Conservation (phyloP, 1,140 invertebrate species). For the Drosophila sulfurigaster region DNA sequence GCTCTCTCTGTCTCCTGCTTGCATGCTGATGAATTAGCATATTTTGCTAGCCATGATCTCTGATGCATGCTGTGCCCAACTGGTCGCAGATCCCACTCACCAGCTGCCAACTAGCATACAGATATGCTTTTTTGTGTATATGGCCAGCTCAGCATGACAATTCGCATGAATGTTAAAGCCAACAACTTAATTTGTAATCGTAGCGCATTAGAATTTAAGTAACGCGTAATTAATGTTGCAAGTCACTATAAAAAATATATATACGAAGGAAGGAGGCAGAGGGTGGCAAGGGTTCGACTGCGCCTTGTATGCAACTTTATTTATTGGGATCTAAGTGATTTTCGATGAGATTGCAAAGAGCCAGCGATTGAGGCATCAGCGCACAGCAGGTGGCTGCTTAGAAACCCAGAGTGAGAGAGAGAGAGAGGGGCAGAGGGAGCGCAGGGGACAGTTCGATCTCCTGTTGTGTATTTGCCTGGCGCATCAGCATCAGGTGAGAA, state of each 20-base stretch:
- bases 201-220: conserved; percentile 84
- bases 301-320: conserved; percentile 70
- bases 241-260: conserved; percentile 39
- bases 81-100: conserved; percentile 49
- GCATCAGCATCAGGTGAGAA: conserved; percentile 80
- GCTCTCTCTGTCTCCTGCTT: background rate
- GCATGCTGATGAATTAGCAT: conserved; percentile 71
- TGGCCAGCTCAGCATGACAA: conserved; percentile 71
- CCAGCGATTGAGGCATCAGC: conserved; percentile 81
- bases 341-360: conserved; percentile 81
- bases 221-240: conserved; percentile 84
- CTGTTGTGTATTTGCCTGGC: conserved; percentile 68
- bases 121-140: conserved; percentile 1
- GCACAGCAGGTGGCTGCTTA: conserved; percentile 71
- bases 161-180: conserved; percentile 78
- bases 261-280: background rate
- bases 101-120: conserved; percentile 1
- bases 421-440: background rate
- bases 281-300: conserved; percentile 9
- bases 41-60: conserved; percentile 43
- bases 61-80: conserved; percentile 65
- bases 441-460: conserved; percentile 22
- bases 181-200: conserved; percentile 85
- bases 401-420: background rate
- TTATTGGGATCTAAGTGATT: conserved; percentile 85